These are phyloP conservation scores for Maccullochella peelii DNA, from an alignment of 2,113 vertebrate genomes.

Conservation along the genomic window DNA sequence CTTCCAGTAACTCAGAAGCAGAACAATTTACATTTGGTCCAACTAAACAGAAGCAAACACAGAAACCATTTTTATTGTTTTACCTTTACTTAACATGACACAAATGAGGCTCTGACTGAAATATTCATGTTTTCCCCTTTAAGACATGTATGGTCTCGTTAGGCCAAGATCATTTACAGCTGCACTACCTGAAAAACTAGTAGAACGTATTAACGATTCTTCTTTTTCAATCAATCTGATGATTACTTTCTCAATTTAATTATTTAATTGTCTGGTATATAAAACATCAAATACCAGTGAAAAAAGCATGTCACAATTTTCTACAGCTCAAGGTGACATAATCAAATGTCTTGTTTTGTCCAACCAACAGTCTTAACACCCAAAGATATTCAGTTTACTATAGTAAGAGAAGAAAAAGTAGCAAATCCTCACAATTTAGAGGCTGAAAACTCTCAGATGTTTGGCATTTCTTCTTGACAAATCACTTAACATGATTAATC, in stretches of 20 bases:
- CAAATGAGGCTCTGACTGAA: neutral
- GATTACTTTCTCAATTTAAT: neutral
- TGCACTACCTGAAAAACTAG: neutral
- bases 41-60: conserved; percentile 43
- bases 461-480: neutral
- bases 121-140: neutral
- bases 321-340: neutral
- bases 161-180: neutral
- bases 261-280: neutral
- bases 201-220: neutral
- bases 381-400: neutral
- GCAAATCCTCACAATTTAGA: neutral
- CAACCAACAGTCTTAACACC: no score
- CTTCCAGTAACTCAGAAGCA: neutral
- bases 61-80: neutral
- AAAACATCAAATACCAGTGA: neutral
- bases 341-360: neutral
- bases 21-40: conserved; percentile 56
- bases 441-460: neutral
- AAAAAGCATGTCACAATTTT: neutral
- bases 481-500: neutral
- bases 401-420: neutral
- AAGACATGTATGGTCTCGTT: neutral
- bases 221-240: neutral
- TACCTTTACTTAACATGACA: neutral